Evolutionary conservation across 2,888 invertebrate species (phyloP).

Genomic region (Drosophila nigritarsus): DNA sequence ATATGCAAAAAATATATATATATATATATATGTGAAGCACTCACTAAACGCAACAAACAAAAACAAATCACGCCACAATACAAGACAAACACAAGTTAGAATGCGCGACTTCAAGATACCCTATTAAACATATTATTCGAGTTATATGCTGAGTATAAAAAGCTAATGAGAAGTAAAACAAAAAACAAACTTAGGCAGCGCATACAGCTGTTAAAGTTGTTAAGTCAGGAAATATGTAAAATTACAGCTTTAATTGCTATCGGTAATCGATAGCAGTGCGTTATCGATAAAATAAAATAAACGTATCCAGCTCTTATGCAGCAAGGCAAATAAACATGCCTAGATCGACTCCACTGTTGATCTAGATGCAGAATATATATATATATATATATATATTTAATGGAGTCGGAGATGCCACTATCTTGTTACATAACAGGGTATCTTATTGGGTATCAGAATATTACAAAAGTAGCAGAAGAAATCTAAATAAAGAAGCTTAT

Average conservation of each 20-base stretch:
- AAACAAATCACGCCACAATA: constrained; percentile 65
- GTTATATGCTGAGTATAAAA: neutral
- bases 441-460: neutral
- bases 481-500: constrained; percentile 69
- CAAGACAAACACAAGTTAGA: neutral
- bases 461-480: constrained; percentile 28
- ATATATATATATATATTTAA: neutral
- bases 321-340: neutral
- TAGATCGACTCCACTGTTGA: neutral
- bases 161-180: neutral
- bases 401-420: neutral
- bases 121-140: neutral
- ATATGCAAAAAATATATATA: constrained; percentile 36
- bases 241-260: neutral
- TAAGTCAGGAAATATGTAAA: fast-evolving
- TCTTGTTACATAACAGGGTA: neutral
- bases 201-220: neutral
- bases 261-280: neutral
- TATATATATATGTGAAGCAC: constrained; percentile 36
- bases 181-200: too few relatives aligned
- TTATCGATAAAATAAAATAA: neutral
- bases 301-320: too few relatives aligned
- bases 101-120: neutral
- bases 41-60: constrained; percentile 45
- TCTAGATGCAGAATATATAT: neutral